Conservation (phyloP, 2,797 vertebrate genomes). For the Pseudochromis fuscus region DNA sequence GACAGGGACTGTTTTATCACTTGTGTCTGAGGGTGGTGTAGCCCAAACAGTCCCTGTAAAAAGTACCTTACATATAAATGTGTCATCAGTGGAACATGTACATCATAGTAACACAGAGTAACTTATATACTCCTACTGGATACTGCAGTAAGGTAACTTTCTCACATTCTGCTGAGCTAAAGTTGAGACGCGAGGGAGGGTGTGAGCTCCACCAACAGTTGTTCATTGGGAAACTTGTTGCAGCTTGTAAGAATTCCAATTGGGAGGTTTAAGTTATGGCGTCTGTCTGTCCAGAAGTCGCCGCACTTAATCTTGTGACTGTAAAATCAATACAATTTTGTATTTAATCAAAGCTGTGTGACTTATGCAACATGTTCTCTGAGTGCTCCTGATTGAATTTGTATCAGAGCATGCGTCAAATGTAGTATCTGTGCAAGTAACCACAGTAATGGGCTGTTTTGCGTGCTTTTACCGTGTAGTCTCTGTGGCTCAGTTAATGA, state of each 20-base stretch:
- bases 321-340: slow-evolving; percentile 14
- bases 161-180: slow-evolving; percentile 19
- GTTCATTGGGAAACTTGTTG: slow-evolving; percentile 35
- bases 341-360: slow-evolving; percentile 35
- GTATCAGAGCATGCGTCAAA: slow-evolving; percentile 8
- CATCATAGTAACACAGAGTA: background rate
- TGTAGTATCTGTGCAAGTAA: slow-evolving; percentile 24
- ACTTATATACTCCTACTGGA: background rate
- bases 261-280: slow-evolving; percentile 25
- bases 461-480: background rate
- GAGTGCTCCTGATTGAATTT: slow-evolving; percentile 34
- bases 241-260: slow-evolving; percentile 35
- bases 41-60: background rate
- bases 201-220: slow-evolving; percentile 8
- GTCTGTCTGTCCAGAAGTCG: slow-evolving; percentile 24
- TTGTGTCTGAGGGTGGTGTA: background rate
- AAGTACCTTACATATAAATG: background rate
- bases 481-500: slow-evolving; percentile 23
- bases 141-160: slow-evolving; percentile 5
- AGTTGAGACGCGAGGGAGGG: background rate
- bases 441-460: slow-evolving; percentile 1
- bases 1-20: background rate
- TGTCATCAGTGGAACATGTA: background rate
- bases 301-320: slow-evolving; percentile 34
- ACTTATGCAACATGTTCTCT: slow-evolving; percentile 16